Conservation (phyloP, 1,140 invertebrate genomes). For the Parapsyche elsis region DNA sequence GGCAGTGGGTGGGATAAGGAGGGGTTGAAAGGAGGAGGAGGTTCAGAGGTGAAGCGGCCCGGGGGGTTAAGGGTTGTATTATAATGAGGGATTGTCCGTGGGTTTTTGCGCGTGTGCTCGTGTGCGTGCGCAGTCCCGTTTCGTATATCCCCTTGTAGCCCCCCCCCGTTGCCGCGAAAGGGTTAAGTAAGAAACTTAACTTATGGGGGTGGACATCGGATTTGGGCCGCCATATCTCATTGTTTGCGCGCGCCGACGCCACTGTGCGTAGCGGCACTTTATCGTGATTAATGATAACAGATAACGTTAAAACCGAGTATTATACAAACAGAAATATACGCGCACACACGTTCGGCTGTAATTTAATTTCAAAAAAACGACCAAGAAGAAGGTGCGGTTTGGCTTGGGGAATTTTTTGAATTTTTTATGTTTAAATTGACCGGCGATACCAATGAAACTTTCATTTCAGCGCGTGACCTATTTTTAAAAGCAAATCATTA, state of each 20-base stretch:
- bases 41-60: slow-evolving; percentile 20
- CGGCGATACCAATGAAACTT: no score
- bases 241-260: slow-evolving; percentile 22
- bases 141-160: no score
- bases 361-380: background rate
- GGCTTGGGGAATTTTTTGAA: background rate
- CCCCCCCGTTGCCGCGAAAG: slow-evolving; percentile 4
- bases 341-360: background rate
- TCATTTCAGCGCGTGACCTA: no score
- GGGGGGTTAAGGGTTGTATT: slow-evolving; percentile 44
- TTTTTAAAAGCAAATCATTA: no score
- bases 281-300: slow-evolving; percentile 42
- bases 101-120: slow-evolving; percentile 49
- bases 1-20: background rate
- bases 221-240: slow-evolving; percentile 39
- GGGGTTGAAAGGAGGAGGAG: slow-evolving; percentile 37
- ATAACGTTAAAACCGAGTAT: slow-evolving; percentile 14
- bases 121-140: slow-evolving; percentile 31
- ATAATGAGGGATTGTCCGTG: slow-evolving; percentile 55
- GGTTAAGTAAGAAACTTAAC: slow-evolving; percentile 47
- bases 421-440: no score
- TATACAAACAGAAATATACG: slow-evolving; percentile 4
- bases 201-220: slow-evolving; percentile 46
- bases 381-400: background rate
- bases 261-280: slow-evolving; percentile 29